A percentile compares a stretch with the other conserved stretches of the same genome.
These are phyloP conservation scores for Haliaeetus leucogaster DNA, from an alignment of 2,113 vertebrate genomes.

Conservation along the genomic window DNA sequence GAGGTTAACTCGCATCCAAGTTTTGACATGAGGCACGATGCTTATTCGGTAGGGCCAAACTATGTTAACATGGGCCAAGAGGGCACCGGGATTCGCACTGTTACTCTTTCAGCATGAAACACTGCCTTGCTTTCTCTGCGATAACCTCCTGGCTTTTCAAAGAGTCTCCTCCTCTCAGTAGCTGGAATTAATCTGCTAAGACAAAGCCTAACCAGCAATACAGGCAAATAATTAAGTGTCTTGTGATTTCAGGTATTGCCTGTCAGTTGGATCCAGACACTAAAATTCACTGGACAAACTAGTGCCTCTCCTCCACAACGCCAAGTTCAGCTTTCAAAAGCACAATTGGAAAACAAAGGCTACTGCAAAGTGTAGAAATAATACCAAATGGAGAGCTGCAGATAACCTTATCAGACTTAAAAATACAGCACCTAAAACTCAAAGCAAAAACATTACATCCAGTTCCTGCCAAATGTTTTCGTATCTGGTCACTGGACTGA, in stretches of 20 bases:
- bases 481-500: neutral
- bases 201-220: neutral
- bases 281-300: neutral
- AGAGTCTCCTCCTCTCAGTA: neutral
- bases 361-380: neutral
- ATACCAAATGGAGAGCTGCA: neutral
- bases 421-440: neutral
- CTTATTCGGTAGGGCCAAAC: neutral
- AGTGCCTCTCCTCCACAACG: neutral
- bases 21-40: neutral
- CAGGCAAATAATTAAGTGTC: neutral
- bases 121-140: neutral
- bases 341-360: neutral
- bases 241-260: neutral
- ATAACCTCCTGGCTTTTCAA: neutral
- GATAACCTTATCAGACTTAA: fast-evolving
- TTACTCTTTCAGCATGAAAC: neutral
- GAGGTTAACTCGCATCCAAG: neutral
- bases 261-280: neutral
- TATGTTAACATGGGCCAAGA: neutral
- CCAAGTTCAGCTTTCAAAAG: neutral
- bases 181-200: neutral
- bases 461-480: neutral
- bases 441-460: neutral
- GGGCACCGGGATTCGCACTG: neutral